These are phyloP conservation scores for Centropyge bicolor DNA, from an alignment of 2,797 vertebrate genomes.

Conservation along the genomic window DNA sequence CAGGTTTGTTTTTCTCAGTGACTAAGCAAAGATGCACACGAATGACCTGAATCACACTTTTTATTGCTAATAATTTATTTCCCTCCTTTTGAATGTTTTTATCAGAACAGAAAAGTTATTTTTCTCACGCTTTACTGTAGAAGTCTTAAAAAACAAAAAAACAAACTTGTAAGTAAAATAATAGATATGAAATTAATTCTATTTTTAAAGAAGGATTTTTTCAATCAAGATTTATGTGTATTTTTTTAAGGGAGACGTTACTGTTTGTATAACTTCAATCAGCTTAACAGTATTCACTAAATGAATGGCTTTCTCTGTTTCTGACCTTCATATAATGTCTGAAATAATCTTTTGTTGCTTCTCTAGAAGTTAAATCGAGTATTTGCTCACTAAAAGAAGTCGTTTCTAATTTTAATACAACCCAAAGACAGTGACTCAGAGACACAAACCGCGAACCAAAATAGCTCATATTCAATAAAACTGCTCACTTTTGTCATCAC, in stretches of 20 bases:
- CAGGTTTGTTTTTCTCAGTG: constrained; percentile 3
- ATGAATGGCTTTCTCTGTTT: constrained; percentile 48
- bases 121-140: constrained; percentile 65
- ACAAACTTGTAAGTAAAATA: constrained; percentile 37
- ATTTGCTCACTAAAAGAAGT: constrained; percentile 63
- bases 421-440: constrained; percentile 72
- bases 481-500: constrained; percentile 50
- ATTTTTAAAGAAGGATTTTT: constrained; percentile 70
- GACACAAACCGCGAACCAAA: constrained; percentile 61
- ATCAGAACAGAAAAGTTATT: constrained; percentile 54
- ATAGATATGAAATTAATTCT: constrained; percentile 48
- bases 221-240: constrained; percentile 66
- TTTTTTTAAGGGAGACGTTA: constrained; percentile 79
- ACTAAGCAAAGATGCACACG: constrained; percentile 36
- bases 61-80: constrained; percentile 79
- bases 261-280: constrained; percentile 61
- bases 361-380: constrained; percentile 57
- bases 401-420: constrained; percentile 49
- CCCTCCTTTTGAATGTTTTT: constrained; percentile 65
- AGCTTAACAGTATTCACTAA: constrained; percentile 58
- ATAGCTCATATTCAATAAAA: constrained; percentile 40
- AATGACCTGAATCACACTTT: constrained; percentile 57
- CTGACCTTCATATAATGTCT: constrained; percentile 48
- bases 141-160: constrained; percentile 68
- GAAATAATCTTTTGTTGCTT: constrained; percentile 60